These are phyloP conservation scores for Sebastes itinus DNA, from an alignment of 2,797 vertebrate species.

Conservation along the genomic window DNA sequence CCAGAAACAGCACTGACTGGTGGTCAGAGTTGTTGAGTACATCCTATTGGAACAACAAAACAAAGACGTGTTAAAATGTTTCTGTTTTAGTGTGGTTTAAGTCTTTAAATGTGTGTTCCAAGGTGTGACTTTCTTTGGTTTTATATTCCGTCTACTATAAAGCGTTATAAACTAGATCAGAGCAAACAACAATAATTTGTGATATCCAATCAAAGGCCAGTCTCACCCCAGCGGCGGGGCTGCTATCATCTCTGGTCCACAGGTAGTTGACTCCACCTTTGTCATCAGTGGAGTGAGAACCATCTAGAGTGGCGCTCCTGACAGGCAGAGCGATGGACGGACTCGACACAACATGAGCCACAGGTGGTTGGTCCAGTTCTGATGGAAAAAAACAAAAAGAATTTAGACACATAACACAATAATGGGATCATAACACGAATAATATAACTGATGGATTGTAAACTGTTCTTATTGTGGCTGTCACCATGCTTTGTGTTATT, in stretches of 20 bases:
- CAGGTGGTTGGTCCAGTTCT: constrained; percentile 92
- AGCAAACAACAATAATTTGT: neutral
- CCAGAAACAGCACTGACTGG: constrained; percentile 91
- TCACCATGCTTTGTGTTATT: neutral
- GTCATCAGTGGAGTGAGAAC: constrained; percentile 92
- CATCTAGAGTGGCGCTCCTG: constrained; percentile 88
- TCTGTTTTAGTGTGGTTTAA: neutral
- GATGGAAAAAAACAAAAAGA: neutral
- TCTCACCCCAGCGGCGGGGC: constrained; percentile 95
- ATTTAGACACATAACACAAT: neutral
- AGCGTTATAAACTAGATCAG: neutral
- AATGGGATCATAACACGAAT: neutral
- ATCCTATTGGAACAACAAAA: constrained; percentile 81
- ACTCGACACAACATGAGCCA: constrained; percentile 88
- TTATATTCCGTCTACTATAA: neutral
- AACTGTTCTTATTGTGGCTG: neutral
- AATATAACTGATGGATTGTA: neutral
- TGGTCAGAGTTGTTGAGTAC: constrained; percentile 96
- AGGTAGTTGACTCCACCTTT: constrained; percentile 90
- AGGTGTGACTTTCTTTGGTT: neutral
- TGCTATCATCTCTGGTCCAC: constrained; percentile 92
- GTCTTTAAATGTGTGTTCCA: neutral
- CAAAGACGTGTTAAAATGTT: neutral
- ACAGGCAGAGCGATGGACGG: constrained; percentile 87
- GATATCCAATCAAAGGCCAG: neutral